Base-by-base conservation (phyloP, 2,797 vertebrate genomes). In the Agapornis canus region DNA sequence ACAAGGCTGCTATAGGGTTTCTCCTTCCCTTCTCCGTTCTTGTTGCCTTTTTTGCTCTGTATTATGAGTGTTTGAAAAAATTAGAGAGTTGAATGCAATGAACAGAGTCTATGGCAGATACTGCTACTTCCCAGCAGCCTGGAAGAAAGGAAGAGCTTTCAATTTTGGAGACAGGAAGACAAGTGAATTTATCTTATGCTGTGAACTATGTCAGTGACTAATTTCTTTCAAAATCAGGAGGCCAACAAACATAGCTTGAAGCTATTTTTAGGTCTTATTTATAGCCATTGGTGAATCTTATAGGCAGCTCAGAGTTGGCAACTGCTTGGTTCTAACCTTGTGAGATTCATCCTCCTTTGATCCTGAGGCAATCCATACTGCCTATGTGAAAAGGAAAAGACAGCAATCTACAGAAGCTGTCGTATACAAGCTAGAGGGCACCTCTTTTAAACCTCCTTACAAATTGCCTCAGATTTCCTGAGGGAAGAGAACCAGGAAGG, bases 381-480 rank as follows among this genome's bases (percentile, higher is more conserved):
- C 39, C 61, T 49, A 2, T 35, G 8, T 29, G 22, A 39, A 76
- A 93, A 76, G 5, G 79, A 78, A 49, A 78, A 61, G 14, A 6
- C 8, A 47, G 32, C 0, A 0, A 7, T 42, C 56, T 76, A n/a
- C 75, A 75, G 56, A 92, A 66, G 21, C 22, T 90, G 60, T 59
- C 2, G 0, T 69, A 47, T n/a, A 27, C 31, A 69, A 81, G 32
- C 13, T 72, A 56, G 57, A 82, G 42, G 54, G 20, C 10, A 60
- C 23, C 31, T 76, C 60, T 68, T 26, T 1, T 9, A 79, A 66
- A 43, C 4, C 15, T 61, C 14, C 18, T 64, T 79, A 48, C 40
- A 86, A 89, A 87, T 69, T 82, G 73, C 56, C 63, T 87, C 42
- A 25, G 27, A 59, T 95, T 91, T 94, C 70, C 82, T 91, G 61